phyloP scores from a whole-genome alignment of 2,888 invertebrate genomes.

The Yponomeuta malinellus region DNA sequence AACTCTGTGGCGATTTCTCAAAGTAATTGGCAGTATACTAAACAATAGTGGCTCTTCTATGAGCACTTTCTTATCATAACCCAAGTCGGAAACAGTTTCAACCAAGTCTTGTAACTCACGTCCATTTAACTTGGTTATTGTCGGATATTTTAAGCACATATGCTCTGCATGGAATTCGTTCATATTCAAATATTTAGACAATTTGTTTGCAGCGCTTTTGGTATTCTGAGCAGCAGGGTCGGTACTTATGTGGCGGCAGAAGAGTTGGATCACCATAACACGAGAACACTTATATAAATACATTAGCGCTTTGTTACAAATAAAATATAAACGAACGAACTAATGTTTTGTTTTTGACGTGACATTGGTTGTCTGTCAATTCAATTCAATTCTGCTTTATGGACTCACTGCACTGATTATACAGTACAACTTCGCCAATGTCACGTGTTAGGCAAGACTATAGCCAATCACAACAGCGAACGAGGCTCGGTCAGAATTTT shows the following conservation, averaged over 20 bases:
- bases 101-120: constrained; percentile 37
- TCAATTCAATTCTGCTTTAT: too few species aligned
- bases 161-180: constrained; percentile 45
- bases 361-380: too few species aligned
- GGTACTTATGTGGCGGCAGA: constrained; percentile 13
- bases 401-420: too few species aligned
- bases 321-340: too few species aligned
- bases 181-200: constrained; percentile 47
- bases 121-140: constrained; percentile 42
- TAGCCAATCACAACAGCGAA: too few species aligned
- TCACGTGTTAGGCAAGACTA: too few species aligned
- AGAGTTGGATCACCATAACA: constrained; percentile 18
- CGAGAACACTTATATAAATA: constrained; percentile 21
- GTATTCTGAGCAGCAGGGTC: not conserved
- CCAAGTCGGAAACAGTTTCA: constrained; percentile 42
- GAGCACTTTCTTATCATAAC: constrained; percentile 40
- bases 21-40: constrained; percentile 50
- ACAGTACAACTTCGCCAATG: too few species aligned
- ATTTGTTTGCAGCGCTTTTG: constrained; percentile 18
- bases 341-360: too few species aligned
- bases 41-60: constrained; percentile 50
- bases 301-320: constrained; percentile 15
- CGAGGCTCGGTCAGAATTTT: too few species aligned
- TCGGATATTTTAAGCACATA: constrained; percentile 51
- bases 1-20: constrained; percentile 53